A percentile compares a stretch with the other conserved stretches of the same genome.
These are phyloP conservation scores for Poecilia wingei DNA, from an alignment of 2,797 vertebrate genomes.

Conservation along the genomic window DNA sequence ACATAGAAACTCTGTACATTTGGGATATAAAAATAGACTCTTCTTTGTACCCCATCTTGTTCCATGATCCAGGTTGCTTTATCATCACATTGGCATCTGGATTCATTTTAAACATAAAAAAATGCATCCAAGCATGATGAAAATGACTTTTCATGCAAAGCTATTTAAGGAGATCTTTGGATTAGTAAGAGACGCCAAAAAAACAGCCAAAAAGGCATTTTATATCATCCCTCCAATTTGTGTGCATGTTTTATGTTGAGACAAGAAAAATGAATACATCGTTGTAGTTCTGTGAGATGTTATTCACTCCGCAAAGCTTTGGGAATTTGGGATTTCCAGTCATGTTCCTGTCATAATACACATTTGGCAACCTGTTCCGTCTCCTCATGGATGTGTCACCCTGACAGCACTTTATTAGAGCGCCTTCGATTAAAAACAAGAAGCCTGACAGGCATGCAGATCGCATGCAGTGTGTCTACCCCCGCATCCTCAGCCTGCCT, in stretches of 20 bases:
- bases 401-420: slow-evolving; percentile 47
- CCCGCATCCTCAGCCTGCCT: slow-evolving; percentile 54
- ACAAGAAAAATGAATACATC: not conserved
- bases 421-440: slow-evolving; percentile 23
- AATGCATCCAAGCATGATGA: not conserved
- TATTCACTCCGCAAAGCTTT: slow-evolving; percentile 20
- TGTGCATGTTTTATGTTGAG: not conserved
- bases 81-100: not conserved
- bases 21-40: not conserved
- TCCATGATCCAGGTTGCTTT: not conserved
- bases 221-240: not conserved
- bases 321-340: slow-evolving; percentile 37
- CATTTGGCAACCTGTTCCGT: slow-evolving; percentile 53
- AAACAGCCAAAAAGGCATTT: not conserved
- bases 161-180: not conserved
- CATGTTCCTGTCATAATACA: slow-evolving; percentile 28
- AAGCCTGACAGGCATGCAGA: slow-evolving; percentile 42
- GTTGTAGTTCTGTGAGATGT: not conserved
- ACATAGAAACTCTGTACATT: not conserved
- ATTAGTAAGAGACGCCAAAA: not conserved
- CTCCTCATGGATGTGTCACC: slow-evolving; percentile 29
- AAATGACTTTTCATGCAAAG: not conserved
- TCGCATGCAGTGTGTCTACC: slow-evolving; percentile 31
- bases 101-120: not conserved
- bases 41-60: not conserved